Evolutionary conservation across 2,888 invertebrate species (phyloP).

Genomic region (Lasioglossum pauxillum): DNA sequence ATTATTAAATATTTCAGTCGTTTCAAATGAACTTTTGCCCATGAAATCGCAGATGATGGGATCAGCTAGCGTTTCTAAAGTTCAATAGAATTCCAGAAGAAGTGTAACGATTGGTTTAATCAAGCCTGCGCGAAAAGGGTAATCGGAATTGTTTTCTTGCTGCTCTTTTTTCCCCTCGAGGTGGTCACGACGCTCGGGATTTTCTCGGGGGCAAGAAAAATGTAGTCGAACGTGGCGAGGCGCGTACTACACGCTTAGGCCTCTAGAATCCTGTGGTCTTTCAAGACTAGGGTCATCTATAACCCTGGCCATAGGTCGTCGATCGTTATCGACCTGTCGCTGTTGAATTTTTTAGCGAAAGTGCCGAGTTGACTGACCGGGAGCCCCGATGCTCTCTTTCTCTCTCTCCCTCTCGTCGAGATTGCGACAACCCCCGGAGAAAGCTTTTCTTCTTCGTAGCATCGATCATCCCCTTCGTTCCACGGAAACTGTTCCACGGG

Average conservation of each 20-base stretch:
- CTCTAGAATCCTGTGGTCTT: conserved; percentile 55
- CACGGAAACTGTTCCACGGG: neutral
- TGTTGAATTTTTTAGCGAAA: conserved; percentile 72
- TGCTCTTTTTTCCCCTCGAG: neutral
- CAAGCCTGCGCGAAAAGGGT: conserved; percentile 6
- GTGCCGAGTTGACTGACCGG: conserved; percentile 72
- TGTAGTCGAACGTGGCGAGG: conserved; percentile 49
- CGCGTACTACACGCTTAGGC: conserved; percentile 41
- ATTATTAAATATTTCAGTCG: neutral
- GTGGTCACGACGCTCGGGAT: conserved; percentile 50
- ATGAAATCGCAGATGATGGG: neutral
- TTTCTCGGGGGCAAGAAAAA: conserved; percentile 31
- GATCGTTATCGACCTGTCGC: conserved; percentile 74
- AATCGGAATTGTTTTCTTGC: conserved; percentile 23
- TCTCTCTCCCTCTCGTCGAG: conserved; percentile 10
- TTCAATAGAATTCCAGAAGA: neutral
- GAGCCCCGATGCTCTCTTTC: neutral
- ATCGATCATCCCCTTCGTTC: neutral
- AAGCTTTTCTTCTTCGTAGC: neutral
- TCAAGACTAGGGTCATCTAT: conserved; percentile 75
- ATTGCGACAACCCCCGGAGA: conserved; percentile 24
- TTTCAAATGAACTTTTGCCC: neutral
- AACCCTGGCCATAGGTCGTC: conserved; percentile 73
- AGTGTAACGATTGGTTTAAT: conserved; percentile 20
- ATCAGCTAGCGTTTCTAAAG: neutral